phyloP scores from a whole-genome alignment of 2,888 invertebrate genomes.

The Meta bourneti region DNA sequence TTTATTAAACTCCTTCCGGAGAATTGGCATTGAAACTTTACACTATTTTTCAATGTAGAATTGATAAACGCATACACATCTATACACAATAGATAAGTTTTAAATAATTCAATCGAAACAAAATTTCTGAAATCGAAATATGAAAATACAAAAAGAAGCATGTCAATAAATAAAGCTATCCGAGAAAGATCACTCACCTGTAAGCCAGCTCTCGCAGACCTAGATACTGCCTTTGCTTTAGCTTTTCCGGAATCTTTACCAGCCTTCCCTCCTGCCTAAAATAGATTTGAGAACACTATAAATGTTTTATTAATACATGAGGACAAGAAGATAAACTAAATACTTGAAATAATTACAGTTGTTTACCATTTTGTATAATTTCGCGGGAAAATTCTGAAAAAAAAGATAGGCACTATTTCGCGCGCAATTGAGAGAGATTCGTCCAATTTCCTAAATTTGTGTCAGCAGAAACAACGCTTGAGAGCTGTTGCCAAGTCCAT shows the following conservation, averaged over 20 bases:
- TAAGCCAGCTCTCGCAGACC: slow-evolving; percentile 98
- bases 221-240: slow-evolving; percentile 99
- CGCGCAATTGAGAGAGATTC: slow-evolving; percentile 6
- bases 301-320: neutral
- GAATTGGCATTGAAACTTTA: too few species aligned
- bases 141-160: too few species aligned
- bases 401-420: slow-evolving; percentile 18
- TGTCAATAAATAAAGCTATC: too few species aligned
- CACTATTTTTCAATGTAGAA: too few species aligned
- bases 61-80: too few species aligned
- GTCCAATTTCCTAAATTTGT: slow-evolving; percentile 3
- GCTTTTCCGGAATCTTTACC: slow-evolving; percentile 99
- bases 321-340: neutral
- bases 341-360: neutral
- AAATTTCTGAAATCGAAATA: too few species aligned
- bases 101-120: too few species aligned
- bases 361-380: slow-evolving; percentile 7
- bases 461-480: slow-evolving; percentile 37
- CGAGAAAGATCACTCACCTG: slow-evolving; percentile 86
- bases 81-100: too few species aligned
- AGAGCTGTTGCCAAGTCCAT: slow-evolving; percentile 2
- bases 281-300: neutral
- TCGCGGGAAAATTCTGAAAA: neutral
- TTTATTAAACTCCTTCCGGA: too few species aligned
- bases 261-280: slow-evolving; percentile 99